Conservation (phyloP, 2,888 invertebrate genomes). For the Cheilosia variabilis region DNA sequence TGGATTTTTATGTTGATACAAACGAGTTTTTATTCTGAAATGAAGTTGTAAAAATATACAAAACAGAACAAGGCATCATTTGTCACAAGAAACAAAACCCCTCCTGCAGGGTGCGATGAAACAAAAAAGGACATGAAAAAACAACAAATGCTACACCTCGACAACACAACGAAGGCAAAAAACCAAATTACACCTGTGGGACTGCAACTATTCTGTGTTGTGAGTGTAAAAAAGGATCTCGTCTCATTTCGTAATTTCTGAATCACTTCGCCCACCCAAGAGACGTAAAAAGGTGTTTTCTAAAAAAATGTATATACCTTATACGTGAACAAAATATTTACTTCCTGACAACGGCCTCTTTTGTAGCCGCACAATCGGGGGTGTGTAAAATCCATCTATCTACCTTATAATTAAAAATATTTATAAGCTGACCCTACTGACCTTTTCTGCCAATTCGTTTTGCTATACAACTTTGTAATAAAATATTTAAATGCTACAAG, state of each 20-base stretch:
- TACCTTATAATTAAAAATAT: slow-evolving; percentile 48
- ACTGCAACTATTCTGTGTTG: slow-evolving; percentile 2
- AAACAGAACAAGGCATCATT: background rate
- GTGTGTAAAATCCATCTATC: slow-evolving; percentile 36
- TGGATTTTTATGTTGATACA: background rate
- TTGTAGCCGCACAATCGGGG: slow-evolving; percentile 6
- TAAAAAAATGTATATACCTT: background rate
- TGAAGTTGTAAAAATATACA: background rate
- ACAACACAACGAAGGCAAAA: background rate
- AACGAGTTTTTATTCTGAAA: slow-evolving; percentile 16
- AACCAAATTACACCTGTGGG: background rate
- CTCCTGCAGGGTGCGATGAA: background rate
- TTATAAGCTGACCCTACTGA: slow-evolving; percentile 26
- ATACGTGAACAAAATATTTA: slow-evolving; percentile 14
- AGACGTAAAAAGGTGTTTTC: slow-evolving; percentile 13
- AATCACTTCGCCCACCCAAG: slow-evolving; percentile 47
- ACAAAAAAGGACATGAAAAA: background rate
- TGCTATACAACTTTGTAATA: slow-evolving; percentile 6
- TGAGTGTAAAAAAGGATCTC: slow-evolving; percentile 31
- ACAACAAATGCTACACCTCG: too few species aligned
- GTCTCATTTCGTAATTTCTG: background rate
- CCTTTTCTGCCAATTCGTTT: slow-evolving; percentile 42
- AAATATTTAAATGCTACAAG: background rate
- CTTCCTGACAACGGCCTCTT: slow-evolving; percentile 14
- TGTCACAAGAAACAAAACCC: background rate